phyloP scores from a whole-genome alignment of 1,140 invertebrate genomes.

The Proales similis region DNA sequence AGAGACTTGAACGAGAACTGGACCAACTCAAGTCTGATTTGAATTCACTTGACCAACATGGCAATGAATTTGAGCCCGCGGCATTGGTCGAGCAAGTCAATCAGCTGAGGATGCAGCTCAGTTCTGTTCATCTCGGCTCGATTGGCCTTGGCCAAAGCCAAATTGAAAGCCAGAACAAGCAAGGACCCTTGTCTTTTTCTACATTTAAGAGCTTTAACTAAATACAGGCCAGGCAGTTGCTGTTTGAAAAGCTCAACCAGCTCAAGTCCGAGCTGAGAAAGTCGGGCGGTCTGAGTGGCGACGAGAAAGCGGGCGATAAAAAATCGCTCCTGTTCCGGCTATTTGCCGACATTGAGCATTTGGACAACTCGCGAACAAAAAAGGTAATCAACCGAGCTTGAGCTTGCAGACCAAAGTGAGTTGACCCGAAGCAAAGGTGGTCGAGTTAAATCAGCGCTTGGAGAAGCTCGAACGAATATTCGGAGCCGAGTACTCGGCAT shows the following conservation, averaged over 20 bases:
- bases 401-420: too few relatives aligned
- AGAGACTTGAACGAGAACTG: conserved; percentile 25
- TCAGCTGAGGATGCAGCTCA: conserved; percentile 1
- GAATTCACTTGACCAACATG: neutral
- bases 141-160: neutral
- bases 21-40: conserved; percentile 4
- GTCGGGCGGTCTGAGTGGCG: neutral
- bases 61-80: neutral
- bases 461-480: conserved; percentile 32
- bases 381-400: too few relatives aligned
- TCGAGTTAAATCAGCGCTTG: conserved; percentile 12
- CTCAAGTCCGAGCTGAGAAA: conserved; percentile 2
- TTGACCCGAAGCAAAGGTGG: conserved; percentile 6
- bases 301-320: neutral
- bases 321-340: conserved; percentile 30
- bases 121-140: conserved; percentile 11
- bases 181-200: neutral
- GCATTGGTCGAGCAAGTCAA: conserved; percentile 18
- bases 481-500: conserved; percentile 4
- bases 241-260: conserved; percentile 11
- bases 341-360: conserved; percentile 33
- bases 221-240: neutral
- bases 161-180: neutral
- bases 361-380: too few relatives aligned
- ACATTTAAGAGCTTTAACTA: too few relatives aligned